phyloP scores from a whole-genome alignment of 1,140 invertebrate species.

The Catajapyx aquilonaris region DNA sequence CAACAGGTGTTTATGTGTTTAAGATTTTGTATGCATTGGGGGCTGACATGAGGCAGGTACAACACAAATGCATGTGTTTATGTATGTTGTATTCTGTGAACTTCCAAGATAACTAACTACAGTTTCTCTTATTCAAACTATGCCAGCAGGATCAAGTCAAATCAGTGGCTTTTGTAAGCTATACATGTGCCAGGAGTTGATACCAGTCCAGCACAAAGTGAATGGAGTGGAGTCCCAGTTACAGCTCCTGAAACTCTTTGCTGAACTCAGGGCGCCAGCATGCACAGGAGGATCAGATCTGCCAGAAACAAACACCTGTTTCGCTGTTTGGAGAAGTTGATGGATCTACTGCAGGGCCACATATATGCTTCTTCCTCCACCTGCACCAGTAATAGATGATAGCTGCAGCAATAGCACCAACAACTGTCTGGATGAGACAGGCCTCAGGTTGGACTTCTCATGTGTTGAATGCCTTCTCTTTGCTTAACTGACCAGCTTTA shows the following conservation, averaged over 20 bases:
- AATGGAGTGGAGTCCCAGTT: constrained; percentile 49
- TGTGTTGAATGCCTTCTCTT: constrained; percentile 83
- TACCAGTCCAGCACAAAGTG: constrained; percentile 36
- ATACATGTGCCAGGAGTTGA: constrained; percentile 68
- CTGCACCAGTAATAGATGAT: constrained; percentile 44
- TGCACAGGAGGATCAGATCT: constrained; percentile 50
- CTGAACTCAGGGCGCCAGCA: constrained; percentile 60
- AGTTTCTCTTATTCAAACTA: too few species aligned
- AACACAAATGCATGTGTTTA: too few species aligned
- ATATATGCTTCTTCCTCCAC: constrained; percentile 42
- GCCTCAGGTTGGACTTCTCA: constrained; percentile 57
- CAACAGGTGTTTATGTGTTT: too few species aligned
- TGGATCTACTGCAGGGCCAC: constrained; percentile 20
- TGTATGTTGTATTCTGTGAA: too few species aligned
- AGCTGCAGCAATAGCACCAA: too few species aligned
- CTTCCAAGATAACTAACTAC: too few species aligned
- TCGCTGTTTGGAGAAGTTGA: constrained; percentile 31
- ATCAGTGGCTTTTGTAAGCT: constrained; percentile 64
- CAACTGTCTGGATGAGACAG: constrained; percentile 27
- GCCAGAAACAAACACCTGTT: constrained; percentile 48
- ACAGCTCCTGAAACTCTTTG: constrained; percentile 66
- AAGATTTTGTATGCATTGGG: too few species aligned
- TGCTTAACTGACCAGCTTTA: constrained; percentile 55
- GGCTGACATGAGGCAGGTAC: too few species aligned
- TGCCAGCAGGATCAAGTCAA: constrained; percentile 73